Evolutionary conservation across 2,797 vertebrate genomes (phyloP).

Genomic region (Trachops cirrhosus): DNA sequence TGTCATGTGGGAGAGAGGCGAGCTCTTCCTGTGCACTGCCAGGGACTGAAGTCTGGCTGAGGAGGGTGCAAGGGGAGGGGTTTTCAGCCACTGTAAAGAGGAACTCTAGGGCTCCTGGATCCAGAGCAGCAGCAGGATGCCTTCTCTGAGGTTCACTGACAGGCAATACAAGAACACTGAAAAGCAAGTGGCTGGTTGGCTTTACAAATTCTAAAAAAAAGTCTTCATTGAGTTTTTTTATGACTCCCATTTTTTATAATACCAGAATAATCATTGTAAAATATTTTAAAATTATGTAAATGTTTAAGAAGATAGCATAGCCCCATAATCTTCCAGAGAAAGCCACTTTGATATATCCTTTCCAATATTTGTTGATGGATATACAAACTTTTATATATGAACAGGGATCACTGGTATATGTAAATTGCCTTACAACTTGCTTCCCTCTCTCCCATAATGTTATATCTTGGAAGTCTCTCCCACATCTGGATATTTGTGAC

Average conservation of each 20-base stretch:
- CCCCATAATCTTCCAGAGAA: background rate
- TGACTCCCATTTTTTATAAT: background rate
- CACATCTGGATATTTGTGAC: background rate
- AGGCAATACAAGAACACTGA: background rate
- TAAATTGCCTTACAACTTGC: background rate
- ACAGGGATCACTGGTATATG: background rate
- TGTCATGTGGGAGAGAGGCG: conserved; percentile 47
- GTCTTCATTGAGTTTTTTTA: background rate
- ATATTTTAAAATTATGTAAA: background rate
- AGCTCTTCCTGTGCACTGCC: background rate
- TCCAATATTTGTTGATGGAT: background rate
- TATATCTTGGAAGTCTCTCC: background rate
- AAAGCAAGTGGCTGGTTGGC: background rate
- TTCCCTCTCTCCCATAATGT: background rate
- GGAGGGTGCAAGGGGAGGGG: background rate
- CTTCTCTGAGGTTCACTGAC: background rate
- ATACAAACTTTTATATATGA: background rate
- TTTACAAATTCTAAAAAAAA: background rate
- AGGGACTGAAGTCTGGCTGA: background rate
- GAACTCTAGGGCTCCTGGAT: no score
- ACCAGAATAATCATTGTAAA: background rate
- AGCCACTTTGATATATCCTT: background rate
- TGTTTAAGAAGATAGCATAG: background rate
- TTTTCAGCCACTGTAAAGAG: background rate
- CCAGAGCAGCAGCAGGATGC: background rate